Evolutionary conservation across 92 coral and sea anemone genomes (phyloP), one percentile per base, ranked within the genome.

Genomic region (Heteractis magnifica): DNA sequence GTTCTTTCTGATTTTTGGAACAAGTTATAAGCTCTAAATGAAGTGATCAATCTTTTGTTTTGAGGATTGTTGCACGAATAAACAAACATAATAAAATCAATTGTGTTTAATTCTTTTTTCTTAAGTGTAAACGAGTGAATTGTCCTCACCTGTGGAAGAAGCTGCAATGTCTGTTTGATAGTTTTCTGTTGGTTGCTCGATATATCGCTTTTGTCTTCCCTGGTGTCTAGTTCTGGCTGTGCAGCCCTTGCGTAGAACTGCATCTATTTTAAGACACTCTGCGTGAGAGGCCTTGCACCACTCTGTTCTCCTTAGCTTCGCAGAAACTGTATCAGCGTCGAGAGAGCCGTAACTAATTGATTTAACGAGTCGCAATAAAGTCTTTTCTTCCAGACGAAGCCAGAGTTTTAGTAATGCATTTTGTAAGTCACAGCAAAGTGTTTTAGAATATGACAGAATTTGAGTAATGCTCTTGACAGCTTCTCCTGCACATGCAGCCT

Each of bases 241-340:
- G 51, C 84, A 81, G 9, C 77, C 84, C 50, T 19, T 71, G 3
- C 73, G 75, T 9, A 81, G 44, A 12, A 12, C 12, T 70, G 64
- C 51, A 19, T 23, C 77, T 6, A 52, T 48, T 68, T 81, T 52
- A 68, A 49, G 48, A 52, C 84, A 81, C 84, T 81, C 73, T 14
- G 50, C 5, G 65, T 71, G 77, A 70, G 70, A 81, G 14, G 74
- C 84, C 50, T 60, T 71, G 56, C 84, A 81, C 84, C 84, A 81
- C 14, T 68, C 21, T 13, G 68, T 81, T 26, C 65, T 71, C 41
- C 49, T 81, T 49, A 81, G 50, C 56, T 56, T n/a, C 19, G 10
- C 49, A 3, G 84, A 70, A 56, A 81, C 5, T 41, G 8, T 50
- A 51, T 8, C 52, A 10, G 84, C 13, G 68, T 70, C 26, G 20